Conservation (phyloP, 2,888 invertebrate species). For the Alloscopus bannaensis region DNA sequence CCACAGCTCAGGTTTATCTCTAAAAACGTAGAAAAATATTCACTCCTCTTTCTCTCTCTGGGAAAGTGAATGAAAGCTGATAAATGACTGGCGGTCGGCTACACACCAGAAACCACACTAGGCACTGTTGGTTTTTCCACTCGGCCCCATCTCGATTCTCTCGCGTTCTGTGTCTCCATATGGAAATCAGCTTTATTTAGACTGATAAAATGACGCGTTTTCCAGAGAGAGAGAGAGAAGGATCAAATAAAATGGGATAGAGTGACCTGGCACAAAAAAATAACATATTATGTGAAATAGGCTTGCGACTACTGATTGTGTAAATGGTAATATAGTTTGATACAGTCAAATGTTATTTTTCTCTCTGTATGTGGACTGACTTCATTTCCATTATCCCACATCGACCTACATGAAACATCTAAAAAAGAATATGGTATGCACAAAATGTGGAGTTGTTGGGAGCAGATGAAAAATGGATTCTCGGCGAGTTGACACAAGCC, state of each 20-base stretch:
- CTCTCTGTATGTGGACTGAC: slow-evolving; percentile 29
- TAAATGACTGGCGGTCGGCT: slow-evolving; percentile 57
- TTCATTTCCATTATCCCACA: slow-evolving; percentile 50
- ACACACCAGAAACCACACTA: too few relatives aligned
- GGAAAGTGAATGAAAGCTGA: slow-evolving; percentile 63
- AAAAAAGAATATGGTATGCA: slow-evolving; percentile 8
- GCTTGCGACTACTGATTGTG: slow-evolving; percentile 46
- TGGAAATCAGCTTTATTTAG: slow-evolving; percentile 62
- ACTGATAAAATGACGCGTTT: slow-evolving; percentile 64
- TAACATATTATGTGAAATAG: too few relatives aligned
- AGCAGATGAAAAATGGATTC: slow-evolving; percentile 73
- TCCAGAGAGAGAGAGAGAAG: too few relatives aligned
- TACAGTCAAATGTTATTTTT: slow-evolving; percentile 55
- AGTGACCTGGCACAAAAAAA: slow-evolving; percentile 62
- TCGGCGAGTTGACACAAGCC: slow-evolving; percentile 73
- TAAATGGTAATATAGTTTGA: slow-evolving; percentile 47
- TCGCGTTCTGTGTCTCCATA: slow-evolving; percentile 25
- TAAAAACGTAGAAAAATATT: slow-evolving; percentile 1
- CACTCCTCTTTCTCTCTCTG: too few relatives aligned
- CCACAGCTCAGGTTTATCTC: not conserved
- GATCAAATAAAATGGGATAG: slow-evolving; percentile 58
- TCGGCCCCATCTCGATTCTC: slow-evolving; percentile 33
- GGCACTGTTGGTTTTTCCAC: slow-evolving; percentile 42
- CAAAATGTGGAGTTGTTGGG: slow-evolving; percentile 65
- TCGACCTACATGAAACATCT: slow-evolving; percentile 26